Evolutionary conservation across 1,140 invertebrate species (phyloP).

Genomic region (Camponotus pennsylvanicus): DNA sequence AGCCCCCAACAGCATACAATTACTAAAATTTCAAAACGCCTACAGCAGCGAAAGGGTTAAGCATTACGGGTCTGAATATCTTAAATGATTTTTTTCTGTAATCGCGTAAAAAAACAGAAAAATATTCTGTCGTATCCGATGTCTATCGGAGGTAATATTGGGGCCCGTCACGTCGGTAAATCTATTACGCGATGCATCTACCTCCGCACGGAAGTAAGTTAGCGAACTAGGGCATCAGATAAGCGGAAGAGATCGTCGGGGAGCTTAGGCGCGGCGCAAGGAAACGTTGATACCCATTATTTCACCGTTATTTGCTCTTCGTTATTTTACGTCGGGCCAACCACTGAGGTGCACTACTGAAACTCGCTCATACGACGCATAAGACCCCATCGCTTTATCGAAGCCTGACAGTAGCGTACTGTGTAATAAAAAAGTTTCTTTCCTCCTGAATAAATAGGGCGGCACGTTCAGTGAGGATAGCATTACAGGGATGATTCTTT

Average conservation of each 20-base stretch:
- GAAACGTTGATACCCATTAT: slow-evolving; percentile 70
- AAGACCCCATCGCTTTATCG: slow-evolving; percentile 37
- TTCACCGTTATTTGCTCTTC: slow-evolving; percentile 35
- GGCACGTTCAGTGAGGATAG: background rate
- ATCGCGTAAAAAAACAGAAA: slow-evolving; percentile 19
- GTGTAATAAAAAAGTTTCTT: background rate
- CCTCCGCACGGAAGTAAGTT: slow-evolving; percentile 70
- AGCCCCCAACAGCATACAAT: too few species aligned
- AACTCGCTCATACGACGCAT: background rate
- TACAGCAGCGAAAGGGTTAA: background rate
- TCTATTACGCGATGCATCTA: slow-evolving; percentile 74
- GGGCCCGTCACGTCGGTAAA: slow-evolving; percentile 63
- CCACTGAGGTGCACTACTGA: background rate
- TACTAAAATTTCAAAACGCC: too few species aligned
- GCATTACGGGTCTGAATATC: background rate
- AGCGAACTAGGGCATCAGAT: slow-evolving; percentile 78
- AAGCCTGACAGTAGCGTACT: slow-evolving; percentile 24
- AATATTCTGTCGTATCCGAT: background rate
- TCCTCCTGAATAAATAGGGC: background rate
- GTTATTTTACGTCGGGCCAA: slow-evolving; percentile 53
- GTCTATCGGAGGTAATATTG: slow-evolving; percentile 27
- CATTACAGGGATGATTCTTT: background rate
- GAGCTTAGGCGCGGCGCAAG: slow-evolving; percentile 60
- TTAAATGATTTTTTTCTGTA: background rate
- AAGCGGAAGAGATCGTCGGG: slow-evolving; percentile 66